phyloP scores from a whole-genome alignment of 2,797 vertebrate species.

The Siniperca scherzeri region DNA sequence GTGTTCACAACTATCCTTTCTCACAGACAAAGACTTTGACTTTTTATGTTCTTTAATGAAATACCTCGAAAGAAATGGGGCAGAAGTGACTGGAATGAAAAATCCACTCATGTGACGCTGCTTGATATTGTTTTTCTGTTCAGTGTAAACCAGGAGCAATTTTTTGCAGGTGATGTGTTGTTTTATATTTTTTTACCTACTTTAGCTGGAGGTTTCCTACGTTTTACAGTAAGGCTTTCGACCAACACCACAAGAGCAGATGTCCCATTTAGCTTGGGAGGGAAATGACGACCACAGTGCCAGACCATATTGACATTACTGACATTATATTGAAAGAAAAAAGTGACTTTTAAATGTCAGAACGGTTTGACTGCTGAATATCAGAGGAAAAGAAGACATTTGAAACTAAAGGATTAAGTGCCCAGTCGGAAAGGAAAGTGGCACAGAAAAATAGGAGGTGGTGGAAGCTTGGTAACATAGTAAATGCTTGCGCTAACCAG shows the following conservation, averaged over 20 bases:
- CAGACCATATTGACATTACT: neutral
- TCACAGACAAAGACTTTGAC: neutral
- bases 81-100: neutral
- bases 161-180: neutral
- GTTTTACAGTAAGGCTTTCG: neutral
- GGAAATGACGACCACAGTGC: neutral
- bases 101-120: neutral
- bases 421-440: neutral
- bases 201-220: too few species aligned
- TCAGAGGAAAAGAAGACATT: neutral
- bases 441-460: neutral
- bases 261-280: neutral
- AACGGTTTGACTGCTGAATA: neutral
- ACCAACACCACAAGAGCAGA: neutral
- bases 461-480: neutral
- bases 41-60: slow-evolving; percentile 11
- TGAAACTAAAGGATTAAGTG: neutral
- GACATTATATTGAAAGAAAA: too few species aligned
- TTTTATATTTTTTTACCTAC: neutral
- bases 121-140: neutral
- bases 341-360: slow-evolving; percentile 19
- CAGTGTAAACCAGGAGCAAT: neutral
- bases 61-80: neutral
- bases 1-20: slow-evolving; percentile 34
- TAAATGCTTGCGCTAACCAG: neutral